These are phyloP conservation scores for Potamilus streckersoni DNA, from an alignment of 1,140 invertebrate species.

Conservation along the genomic window DNA sequence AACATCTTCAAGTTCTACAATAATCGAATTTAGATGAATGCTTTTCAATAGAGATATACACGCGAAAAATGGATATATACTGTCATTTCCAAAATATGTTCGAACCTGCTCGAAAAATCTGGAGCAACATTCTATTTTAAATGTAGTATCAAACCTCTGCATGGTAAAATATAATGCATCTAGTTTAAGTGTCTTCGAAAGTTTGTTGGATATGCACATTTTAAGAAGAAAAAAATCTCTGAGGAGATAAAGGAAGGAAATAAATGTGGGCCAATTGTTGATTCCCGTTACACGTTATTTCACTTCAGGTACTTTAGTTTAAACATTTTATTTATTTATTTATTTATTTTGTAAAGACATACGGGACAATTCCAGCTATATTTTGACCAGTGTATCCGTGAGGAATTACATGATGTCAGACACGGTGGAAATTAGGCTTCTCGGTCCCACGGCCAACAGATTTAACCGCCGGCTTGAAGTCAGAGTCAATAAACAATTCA, in stretches of 20 bases:
- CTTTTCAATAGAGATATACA: no score
- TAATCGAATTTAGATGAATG: background rate
- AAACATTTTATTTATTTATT: constrained; percentile 4
- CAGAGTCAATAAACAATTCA: constrained; percentile 33
- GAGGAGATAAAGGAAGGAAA: no score
- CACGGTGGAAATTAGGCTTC: constrained; percentile 37
- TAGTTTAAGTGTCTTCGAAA: background rate
- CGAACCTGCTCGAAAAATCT: no score
- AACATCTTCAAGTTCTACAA: background rate
- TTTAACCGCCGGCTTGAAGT: constrained; percentile 41
- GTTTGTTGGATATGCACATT: background rate
- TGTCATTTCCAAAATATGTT: no score
- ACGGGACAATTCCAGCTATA: constrained; percentile 7
- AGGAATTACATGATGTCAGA: constrained; percentile 23
- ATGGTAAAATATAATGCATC: no score
- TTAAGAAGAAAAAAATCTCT: background rate
- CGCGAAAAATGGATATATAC: no score
- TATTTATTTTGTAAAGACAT: constrained; percentile 2
- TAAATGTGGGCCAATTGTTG: background rate
- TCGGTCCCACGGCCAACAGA: constrained; percentile 20
- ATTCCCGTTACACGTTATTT: no score
- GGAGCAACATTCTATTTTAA: no score
- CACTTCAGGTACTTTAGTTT: background rate
- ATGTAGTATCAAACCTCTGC: no score
- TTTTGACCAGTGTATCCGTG: constrained; percentile 36